Conservation (phyloP, 1,140 invertebrate species). For the Aphelinus certus region DNA sequence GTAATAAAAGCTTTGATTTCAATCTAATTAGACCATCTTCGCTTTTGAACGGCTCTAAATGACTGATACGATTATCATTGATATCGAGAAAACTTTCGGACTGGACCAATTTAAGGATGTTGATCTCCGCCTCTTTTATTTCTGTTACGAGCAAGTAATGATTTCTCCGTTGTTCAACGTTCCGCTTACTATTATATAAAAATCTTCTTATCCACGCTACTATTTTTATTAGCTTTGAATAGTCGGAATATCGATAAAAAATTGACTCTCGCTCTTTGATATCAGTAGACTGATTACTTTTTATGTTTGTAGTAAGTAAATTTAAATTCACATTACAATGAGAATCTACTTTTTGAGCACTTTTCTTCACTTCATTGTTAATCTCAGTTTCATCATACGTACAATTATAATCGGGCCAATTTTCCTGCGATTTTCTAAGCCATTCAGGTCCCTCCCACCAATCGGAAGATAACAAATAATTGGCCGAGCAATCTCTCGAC, state of each 20-base stretch:
- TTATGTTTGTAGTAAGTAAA: not conserved
- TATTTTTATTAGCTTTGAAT: too few relatives aligned
- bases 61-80: too few relatives aligned
- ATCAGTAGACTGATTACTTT: not conserved
- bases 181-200: not conserved
- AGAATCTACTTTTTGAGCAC: not conserved
- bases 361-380: constrained; percentile 25
- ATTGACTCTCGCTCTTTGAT: too few relatives aligned
- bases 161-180: too few relatives aligned
- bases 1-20: too few relatives aligned
- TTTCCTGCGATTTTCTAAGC: constrained; percentile 36
- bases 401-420: constrained; percentile 39
- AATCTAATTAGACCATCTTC: not conserved
- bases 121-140: too few relatives aligned
- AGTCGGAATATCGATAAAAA: too few relatives aligned
- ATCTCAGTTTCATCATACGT: constrained; percentile 31
- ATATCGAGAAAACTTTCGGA: too few relatives aligned
- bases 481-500: constrained; percentile 53
- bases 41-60: too few relatives aligned
- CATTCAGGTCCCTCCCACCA: constrained; percentile 59
- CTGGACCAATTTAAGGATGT: too few relatives aligned
- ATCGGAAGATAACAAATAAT: constrained; percentile 46
- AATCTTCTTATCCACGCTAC: too few relatives aligned
- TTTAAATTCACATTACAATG: not conserved
- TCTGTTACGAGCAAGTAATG: too few relatives aligned